Evolutionary conservation across 1,140 invertebrate genomes (phyloP), one percentile per base, ranked within the genome.

Genomic region (Copidosoma floridanum): DNA sequence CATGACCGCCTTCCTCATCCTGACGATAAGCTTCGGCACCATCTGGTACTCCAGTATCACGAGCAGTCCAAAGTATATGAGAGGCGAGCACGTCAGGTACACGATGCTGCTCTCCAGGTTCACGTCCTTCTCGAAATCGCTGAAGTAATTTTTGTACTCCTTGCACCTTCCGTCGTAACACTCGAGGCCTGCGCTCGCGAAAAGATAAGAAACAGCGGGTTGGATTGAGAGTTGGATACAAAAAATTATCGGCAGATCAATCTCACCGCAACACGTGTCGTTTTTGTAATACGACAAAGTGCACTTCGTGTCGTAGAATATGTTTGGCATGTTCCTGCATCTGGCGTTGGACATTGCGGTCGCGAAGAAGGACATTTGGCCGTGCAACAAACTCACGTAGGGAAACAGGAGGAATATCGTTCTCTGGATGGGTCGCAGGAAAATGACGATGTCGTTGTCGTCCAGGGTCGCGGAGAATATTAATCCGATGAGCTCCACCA

Each of bases 301-400:
- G 27, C 76, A 78, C 20, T 59, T 51, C 1, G 67, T 50, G 1
- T 65, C 38, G 7, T 66, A 59, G 41, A 77, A 57, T 38, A 54
- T 38, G 37, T 71, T 69, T 14, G 77, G 69, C 61, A 77, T 60
- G 55, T 67, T 66, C 37, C 72, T 65, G 35, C 77, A 80, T 26
- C 70, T 69, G 2, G 76, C 71, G 62, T 79, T 80, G 53, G 63
- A 54, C 11, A 61, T 10, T 2, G 77, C 71, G 23, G 62, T 65
- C 0, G 46, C 24, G 23, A 69, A 71, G 41, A 79, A 79, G 1
- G 71, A 65, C 2, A 69, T 18, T 54, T 76, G 72, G 40, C 76
- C 75, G 26, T 79, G 74, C 35, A 75, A 76, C 10, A 77, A 71
- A 55, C 74, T 79, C 40, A 79, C 35, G 29, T 79, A 71, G 3